Base-by-base conservation (phyloP, 2,888 invertebrate genomes). In the Andricus quercusramuli region DNA sequence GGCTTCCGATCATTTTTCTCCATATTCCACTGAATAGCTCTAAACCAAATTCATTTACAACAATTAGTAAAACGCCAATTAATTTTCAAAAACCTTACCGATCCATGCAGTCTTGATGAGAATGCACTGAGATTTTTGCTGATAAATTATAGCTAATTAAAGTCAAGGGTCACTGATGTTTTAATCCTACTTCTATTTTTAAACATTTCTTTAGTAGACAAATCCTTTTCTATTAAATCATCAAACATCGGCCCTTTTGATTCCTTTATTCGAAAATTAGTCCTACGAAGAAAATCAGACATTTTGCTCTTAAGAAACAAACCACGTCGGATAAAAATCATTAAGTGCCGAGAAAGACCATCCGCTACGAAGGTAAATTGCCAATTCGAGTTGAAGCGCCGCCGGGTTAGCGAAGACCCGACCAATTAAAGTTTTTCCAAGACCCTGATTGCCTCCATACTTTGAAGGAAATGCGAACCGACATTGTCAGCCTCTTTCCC, bases 391-490 rank as follows among this genome's bases (percentile, higher is more conserved):
- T 74, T 74, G 70, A 74, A 74, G 70, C 70, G 70, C 70, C 47
- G 70, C 29, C 51, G 70, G 70, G 70, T 74, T 74, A 74, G 51
- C 51, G 20, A 56, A 74, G 70, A 74, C 74, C 74, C 56, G 32
- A 74, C 56, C 74, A 74, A 74, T 74, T 74, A 74, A 74, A 74
- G 74, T 74, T 74, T 74, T 74, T 74, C 74, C 74, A 56, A 74
- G 74, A 51, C 74, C 74, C 74, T 74, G 74, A 74, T 74, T 74
- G 74, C 74, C n/a, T 56, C 56, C 56, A 74, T 74, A 74, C 74
- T 56, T 74, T 56, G 32, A 74, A 51, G 74, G 32, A 74, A 74
- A 74, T 74, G 56, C 37, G 29, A 25, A 56, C n/a, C 74, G 56
- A 74, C 51, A 56, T 56, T 37, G 32, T 51, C 70, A 20, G 32